These are phyloP conservation scores for Neoitamus cyanurus DNA, from an alignment of 2,888 invertebrate species.

Conservation along the genomic window DNA sequence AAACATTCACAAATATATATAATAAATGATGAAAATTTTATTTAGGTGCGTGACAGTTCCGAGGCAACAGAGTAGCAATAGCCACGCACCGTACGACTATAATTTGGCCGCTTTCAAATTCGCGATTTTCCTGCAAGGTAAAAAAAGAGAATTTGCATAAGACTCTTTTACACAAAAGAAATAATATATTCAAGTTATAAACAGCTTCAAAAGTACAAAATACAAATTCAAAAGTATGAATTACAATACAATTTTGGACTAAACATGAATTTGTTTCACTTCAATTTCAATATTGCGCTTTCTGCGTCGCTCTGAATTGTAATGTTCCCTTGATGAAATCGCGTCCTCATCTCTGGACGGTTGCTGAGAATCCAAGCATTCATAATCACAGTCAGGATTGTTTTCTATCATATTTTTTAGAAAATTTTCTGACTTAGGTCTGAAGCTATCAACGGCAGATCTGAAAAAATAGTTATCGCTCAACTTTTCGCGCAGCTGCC, in stretches of 20 bases:
- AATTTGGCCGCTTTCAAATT: constrained; percentile 10
- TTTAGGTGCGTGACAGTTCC: not conserved
- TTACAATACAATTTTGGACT: not conserved
- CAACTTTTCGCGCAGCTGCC: not conserved
- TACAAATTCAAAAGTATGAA: not conserved
- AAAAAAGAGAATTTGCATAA: not conserved
- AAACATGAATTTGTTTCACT: constrained; percentile 57
- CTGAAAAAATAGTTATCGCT: constrained; percentile 3
- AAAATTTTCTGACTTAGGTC: not conserved
- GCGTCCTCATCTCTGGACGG: constrained; percentile 35
- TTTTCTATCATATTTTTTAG: not conserved
- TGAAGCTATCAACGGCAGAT: not conserved
- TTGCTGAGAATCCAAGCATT: not conserved
- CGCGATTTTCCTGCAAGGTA: constrained; percentile 16
- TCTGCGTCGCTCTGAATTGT: constrained; percentile 54
- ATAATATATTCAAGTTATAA: not conserved
- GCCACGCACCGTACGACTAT: not conserved
- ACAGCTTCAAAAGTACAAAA: not conserved
- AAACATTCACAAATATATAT: not conserved
- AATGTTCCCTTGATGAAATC: constrained; percentile 30
- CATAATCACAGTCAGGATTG: not conserved
- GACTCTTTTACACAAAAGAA: not conserved
- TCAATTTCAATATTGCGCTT: constrained; percentile 58
- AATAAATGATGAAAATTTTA: constrained; percentile 8
- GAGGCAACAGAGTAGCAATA: not conserved